Base-by-base conservation (phyloP, 1,140 invertebrate species). In the Phortica variegata region DNA sequence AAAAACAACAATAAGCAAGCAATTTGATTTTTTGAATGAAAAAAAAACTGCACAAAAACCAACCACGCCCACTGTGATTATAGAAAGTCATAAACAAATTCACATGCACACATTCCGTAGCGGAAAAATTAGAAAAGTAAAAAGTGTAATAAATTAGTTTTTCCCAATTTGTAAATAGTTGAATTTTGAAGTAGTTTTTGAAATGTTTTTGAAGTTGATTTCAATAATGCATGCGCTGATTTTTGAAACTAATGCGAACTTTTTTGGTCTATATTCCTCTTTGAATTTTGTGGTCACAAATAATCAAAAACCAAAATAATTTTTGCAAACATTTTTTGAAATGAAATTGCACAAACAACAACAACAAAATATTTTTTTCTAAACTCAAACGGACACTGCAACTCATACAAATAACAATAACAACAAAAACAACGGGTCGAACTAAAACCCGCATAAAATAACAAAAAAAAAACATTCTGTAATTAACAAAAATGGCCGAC, bases 181-280 rank as follows among this genome's bases (percentile, higher is more conserved):
- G n/a, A n/a, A n/a, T n/a, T n/a, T n/a, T n/a, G n/a, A n/a, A n/a
- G n/a, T n/a, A n/a, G n/a, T n/a, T n/a, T n/a, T n/a, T n/a, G n/a
- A n/a, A n/a, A n/a, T n/a, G n/a, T n/a, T n/a, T n/a, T n/a, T n/a
- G n/a, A n/a, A n/a, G n/a, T n/a, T n/a, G n/a, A n/a, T n/a, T n/a
- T n/a, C n/a, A 36, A 16, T 36, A 36, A 13, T 36, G 33, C 12
- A 16, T 13, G 33, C 13, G 33, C 4, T 8, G 6, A 44, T 55
- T 58, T 68, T 63, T 69, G 33, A 59, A 68, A 71, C 65, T 69
- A 69, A 69, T 54, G 2, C 49, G n/a, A n/a, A n/a, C n/a, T 62
- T 55, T 71, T 70, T 69, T 69, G 65, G 56, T 70, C 65, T 69
- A 54, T 70, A 41, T 42, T 53, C 46, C 45, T 53, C 66, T 69